Evolutionary conservation across 2,113 vertebrate genomes (phyloP).

Genomic region (Antigone vipio): DNA sequence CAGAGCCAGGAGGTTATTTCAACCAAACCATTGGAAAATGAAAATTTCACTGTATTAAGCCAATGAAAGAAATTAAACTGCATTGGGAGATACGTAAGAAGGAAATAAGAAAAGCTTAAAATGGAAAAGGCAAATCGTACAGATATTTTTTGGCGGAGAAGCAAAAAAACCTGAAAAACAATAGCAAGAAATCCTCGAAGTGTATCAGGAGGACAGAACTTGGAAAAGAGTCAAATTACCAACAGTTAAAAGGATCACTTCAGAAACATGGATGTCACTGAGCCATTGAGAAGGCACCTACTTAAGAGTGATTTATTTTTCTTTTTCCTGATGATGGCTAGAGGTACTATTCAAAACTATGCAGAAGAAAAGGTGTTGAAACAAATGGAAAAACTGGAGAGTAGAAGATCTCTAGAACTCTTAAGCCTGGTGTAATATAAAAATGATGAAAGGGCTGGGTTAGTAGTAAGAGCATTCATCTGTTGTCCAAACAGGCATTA

Average conservation of each 20-base stretch:
- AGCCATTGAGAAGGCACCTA: neutral
- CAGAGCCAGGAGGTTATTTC: neutral
- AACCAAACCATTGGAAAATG: neutral
- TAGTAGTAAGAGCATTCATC: neutral
- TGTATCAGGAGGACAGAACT: neutral
- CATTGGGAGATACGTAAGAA: neutral
- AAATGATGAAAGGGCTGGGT: neutral
- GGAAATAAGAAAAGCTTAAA: neutral
- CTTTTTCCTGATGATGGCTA: neutral
- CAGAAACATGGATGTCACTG: neutral
- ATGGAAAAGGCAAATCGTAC: neutral
- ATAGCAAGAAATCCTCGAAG: neutral
- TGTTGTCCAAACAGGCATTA: neutral
- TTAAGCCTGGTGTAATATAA: neutral
- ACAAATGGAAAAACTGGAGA: neutral
- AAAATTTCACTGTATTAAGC: neutral
- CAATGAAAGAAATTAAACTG: neutral
- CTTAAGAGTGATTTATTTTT: neutral
- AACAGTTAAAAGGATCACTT: neutral
- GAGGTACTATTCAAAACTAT: neutral
- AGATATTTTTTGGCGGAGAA: neutral
- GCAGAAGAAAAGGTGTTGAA: neutral
- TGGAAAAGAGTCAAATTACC: neutral
- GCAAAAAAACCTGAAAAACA: neutral
- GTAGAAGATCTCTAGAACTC: neutral